Base-by-base conservation (phyloP, 1,140 invertebrate species). In the Lepeophtheirus salmonis region DNA sequence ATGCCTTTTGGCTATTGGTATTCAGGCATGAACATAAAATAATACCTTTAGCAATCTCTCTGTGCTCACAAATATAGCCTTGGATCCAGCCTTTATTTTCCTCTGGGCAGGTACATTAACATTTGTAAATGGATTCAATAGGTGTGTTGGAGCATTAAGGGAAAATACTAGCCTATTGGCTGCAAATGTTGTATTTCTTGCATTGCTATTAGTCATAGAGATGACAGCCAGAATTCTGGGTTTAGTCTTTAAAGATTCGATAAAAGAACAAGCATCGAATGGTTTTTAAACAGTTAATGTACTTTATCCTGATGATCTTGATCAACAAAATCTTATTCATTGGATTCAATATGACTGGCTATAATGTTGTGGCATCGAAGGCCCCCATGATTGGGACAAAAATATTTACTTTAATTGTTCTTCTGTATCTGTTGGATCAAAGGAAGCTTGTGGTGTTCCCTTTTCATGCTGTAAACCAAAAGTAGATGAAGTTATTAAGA, bases 321-420 rank as follows among this genome's bases (percentile, higher is more conserved):
- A 97, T 75, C 83, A 96, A 69, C 91, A 97, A 71, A 92, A 96
- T 74, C 76, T 97, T 14, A 95, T 97, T 64, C 92, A 97, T 71
- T 97, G 92, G 90, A 92, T 97, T 65, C 92, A 97, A 74, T 86
- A 89, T 74, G 88, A 91, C 70, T 97, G 91, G 91, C 72, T 92
- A 57, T 84, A 91, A 72, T 96, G 92, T 70, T 97, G 92, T 74
- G 92, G 91, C 21, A 91, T 96, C 63, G 87, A 92, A 69, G 83
- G 85, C 0, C 89, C 88, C 13, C 83, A 86, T 67, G 91, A 97
- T 70, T 97, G 92, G 92, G 89, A 97, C 70, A 80, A 81, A 62
- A 97, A 97, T 72, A 87, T 91, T 66, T 97, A 97, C 74, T 97
- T 97, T 73, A 96, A 95, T 75, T 94, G 89, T 72, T 89, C 88